Evolutionary conservation across 2,888 invertebrate species (phyloP).

Genomic region (Amiota mariae): DNA sequence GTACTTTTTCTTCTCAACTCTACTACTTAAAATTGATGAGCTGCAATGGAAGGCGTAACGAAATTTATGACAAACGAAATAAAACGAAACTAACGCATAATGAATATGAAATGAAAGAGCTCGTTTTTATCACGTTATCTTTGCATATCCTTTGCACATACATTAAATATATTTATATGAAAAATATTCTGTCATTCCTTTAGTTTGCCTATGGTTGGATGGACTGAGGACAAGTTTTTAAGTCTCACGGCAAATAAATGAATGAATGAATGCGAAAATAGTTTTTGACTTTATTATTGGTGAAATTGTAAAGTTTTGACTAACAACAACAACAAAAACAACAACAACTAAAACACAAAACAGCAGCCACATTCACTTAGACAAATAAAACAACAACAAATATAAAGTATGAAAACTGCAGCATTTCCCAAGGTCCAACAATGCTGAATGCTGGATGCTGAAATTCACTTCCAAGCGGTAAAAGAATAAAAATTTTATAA

Average conservation of each 20-base stretch:
- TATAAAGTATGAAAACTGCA: not conserved
- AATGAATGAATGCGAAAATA: constrained; percentile 19
- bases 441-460: constrained; percentile 6
- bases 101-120: constrained; percentile 14
- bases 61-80: too few relatives aligned
- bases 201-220: too few relatives aligned
- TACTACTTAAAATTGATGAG: not conserved
- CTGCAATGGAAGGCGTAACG: not conserved
- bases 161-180: too few relatives aligned
- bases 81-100: not conserved
- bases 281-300: constrained; percentile 25
- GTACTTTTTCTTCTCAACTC: too few relatives aligned
- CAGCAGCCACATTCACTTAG: not conserved
- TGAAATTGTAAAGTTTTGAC: constrained; percentile 12
- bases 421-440: constrained; percentile 16
- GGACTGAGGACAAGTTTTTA: too few relatives aligned
- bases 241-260: constrained; percentile 3
- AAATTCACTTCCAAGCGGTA: not conserved
- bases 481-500: not conserved
- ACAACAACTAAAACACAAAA: not conserved
- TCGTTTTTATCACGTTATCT: not conserved
- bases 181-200: too few relatives aligned
- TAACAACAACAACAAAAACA: not conserved
- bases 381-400: not conserved
- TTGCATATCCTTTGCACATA: not conserved